These are phyloP conservation scores for Cremastinae sp. DNA, from an alignment of 2,888 invertebrate genomes.

Conservation along the genomic window DNA sequence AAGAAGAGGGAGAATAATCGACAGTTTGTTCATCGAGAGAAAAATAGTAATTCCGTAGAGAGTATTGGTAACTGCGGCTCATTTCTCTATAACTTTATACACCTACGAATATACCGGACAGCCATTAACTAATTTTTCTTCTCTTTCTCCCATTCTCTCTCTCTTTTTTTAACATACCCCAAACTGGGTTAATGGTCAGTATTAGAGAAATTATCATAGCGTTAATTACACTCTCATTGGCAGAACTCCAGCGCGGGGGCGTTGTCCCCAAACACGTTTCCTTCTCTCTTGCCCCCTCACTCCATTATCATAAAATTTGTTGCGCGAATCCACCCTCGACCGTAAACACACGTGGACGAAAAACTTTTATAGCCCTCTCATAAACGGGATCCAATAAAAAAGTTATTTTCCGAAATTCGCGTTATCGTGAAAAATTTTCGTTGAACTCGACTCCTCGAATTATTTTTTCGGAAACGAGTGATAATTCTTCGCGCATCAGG, in stretches of 20 bases:
- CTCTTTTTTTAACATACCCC: conserved; percentile 50
- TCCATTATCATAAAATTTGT: conserved; percentile 37
- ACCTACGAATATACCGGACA: conserved; percentile 1
- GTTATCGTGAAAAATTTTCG: not conserved
- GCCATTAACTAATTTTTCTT: conserved; percentile 51
- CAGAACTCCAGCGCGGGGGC: conserved; percentile 65
- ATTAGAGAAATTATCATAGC: conserved; percentile 76
- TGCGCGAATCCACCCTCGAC: conserved; percentile 53
- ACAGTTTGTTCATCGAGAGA: conserved; percentile 19
- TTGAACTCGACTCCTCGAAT: not conserved
- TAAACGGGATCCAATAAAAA: not conserved
- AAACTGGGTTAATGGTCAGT: conserved; percentile 75
- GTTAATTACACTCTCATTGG: conserved; percentile 75
- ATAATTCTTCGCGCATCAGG: not conserved
- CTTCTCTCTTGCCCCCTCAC: conserved; percentile 41
- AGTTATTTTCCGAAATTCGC: not conserved
- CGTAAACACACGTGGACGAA: not conserved
- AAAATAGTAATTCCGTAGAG: conserved; percentile 20
- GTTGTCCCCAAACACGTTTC: conserved; percentile 53
- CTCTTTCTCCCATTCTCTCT: not conserved
- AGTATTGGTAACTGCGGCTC: conserved; percentile 29
- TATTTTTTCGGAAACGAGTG: too few species aligned
- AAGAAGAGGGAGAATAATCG: not conserved
- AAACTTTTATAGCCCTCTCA: not conserved
- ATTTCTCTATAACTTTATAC: not conserved